phyloP scores from a whole-genome alignment of 2,113 vertebrate species.

The Phyllostomus hastatus region DNA sequence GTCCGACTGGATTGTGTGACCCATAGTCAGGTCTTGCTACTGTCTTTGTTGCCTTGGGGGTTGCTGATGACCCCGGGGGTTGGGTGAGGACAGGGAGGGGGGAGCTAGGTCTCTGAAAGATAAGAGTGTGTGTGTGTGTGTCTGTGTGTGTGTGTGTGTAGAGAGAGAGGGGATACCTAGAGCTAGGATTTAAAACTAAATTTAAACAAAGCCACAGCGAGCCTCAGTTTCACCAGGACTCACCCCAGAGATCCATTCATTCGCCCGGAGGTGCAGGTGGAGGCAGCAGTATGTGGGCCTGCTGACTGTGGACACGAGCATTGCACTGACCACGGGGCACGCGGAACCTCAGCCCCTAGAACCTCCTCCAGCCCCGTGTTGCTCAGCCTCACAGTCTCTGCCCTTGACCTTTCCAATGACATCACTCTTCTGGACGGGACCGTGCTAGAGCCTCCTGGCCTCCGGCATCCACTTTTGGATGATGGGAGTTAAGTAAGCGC shows the following conservation, averaged over 20 bases:
- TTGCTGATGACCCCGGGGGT: background rate
- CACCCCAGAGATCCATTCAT: rapidly evolving
- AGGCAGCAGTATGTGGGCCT: background rate
- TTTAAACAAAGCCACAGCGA: background rate
- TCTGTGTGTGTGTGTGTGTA: too few species aligned
- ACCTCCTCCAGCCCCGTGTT: rapidly evolving
- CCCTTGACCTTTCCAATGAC: background rate
- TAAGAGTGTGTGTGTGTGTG: background rate
- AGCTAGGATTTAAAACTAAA: background rate
- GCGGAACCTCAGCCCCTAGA: rapidly evolving
- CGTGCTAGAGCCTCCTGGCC: rapidly evolving
- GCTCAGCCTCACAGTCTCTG: background rate
- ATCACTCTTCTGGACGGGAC: background rate
- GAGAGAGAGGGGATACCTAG: background rate
- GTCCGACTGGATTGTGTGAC: background rate
- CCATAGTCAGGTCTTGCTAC: background rate
- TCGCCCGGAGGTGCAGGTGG: background rate
- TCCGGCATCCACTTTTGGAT: background rate
- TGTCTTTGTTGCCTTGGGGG: background rate
- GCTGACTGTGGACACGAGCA: rapidly evolving
- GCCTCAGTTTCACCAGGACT: background rate
- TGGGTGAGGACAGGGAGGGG: too few species aligned
- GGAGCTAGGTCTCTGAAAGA: background rate
- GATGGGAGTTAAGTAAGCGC: background rate
- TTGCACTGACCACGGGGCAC: rapidly evolving